Conservation (phyloP, 2,888 invertebrate species). For the Eupithecia dodoneata region DNA sequence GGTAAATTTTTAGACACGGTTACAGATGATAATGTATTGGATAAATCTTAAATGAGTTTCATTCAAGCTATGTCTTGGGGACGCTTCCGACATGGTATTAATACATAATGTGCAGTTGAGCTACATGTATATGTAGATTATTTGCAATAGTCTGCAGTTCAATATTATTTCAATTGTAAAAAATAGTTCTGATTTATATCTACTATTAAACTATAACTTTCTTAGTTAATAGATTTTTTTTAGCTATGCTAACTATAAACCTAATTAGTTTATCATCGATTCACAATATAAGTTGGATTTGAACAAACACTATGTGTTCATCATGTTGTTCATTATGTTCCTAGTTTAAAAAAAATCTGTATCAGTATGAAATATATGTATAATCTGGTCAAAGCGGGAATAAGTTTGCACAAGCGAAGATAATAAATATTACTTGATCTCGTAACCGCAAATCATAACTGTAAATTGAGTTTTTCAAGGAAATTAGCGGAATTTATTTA, state of each 20-base stretch:
- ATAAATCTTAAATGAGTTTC: neutral
- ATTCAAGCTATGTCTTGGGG: neutral
- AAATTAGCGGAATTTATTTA: conserved; percentile 60
- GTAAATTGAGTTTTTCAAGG: conserved; percentile 53
- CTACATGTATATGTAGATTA: no score
- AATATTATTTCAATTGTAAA: no score
- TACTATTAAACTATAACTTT: no score
- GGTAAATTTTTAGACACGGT: neutral
- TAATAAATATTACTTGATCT: conserved; percentile 12
- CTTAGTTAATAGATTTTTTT: no score
- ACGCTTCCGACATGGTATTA: no score
- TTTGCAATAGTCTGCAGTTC: no score
- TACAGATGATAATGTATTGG: neutral
- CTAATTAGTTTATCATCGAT: neutral
- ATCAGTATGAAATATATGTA: neutral
- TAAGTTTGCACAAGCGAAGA: neutral
- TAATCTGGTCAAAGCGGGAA: neutral
- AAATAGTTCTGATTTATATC: no score
- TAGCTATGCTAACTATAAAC: no score
- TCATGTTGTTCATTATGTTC: neutral
- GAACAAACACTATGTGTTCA: neutral
- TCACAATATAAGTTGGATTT: neutral
- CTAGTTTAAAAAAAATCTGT: neutral
- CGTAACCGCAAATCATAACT: conserved; percentile 55
- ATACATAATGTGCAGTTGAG: no score